These are phyloP conservation scores for Sorex araneus DNA, from an alignment of 2,113 vertebrate species.

Conservation along the genomic window DNA sequence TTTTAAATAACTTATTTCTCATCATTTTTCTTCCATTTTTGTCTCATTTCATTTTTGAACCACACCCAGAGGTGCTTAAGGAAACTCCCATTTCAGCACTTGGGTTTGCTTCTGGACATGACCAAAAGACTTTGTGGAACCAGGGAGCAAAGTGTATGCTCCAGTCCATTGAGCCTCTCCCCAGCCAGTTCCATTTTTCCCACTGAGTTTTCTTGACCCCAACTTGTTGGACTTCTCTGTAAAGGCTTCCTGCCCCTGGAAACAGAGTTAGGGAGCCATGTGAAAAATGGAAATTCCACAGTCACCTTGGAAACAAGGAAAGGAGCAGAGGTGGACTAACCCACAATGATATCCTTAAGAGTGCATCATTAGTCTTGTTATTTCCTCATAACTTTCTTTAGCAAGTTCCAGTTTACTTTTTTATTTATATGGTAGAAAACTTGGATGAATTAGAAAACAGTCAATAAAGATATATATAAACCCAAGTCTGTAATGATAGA, in stretches of 20 bases:
- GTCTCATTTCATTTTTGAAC: too few relatives aligned
- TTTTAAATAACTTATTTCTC: constrained; percentile 43
- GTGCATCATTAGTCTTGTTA: background rate
- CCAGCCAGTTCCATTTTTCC: too few relatives aligned
- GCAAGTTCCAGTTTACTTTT: constrained; percentile 1
- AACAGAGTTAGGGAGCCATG: background rate
- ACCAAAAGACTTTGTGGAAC: too few relatives aligned
- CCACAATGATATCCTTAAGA: background rate
- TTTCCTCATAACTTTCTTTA: background rate
- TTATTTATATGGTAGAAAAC: background rate
- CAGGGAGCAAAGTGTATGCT: too few relatives aligned
- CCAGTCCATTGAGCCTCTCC: too few relatives aligned
- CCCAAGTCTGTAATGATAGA: constrained; percentile 16
- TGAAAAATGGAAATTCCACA: background rate
- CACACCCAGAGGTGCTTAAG: too few relatives aligned
- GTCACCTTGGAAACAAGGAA: background rate
- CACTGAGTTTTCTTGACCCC: too few relatives aligned
- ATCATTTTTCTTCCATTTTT: too few relatives aligned
- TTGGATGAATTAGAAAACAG: background rate
- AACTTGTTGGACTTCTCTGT: too few relatives aligned
- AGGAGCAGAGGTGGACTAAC: background rate
- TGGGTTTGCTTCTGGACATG: too few relatives aligned
- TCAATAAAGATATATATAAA: background rate
- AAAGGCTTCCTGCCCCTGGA: too few relatives aligned
- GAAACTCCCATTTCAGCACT: too few relatives aligned